Evolutionary conservation across 2,797 vertebrate species (phyloP).

Genomic region (Botia almorhae): DNA sequence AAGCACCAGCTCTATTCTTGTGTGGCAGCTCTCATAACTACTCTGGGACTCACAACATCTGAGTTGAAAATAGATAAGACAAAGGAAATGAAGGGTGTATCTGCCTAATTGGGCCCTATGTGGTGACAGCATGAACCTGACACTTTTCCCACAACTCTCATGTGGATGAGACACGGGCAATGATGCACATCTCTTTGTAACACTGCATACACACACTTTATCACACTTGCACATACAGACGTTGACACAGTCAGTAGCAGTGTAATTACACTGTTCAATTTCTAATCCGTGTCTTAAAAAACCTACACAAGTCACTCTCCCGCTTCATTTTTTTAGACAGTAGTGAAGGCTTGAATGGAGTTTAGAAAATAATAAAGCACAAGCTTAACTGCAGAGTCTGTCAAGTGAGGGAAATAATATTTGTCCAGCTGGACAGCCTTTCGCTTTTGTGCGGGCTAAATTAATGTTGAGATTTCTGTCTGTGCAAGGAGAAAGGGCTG

Average conservation of each 20-base stretch:
- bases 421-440: constrained; percentile 97
- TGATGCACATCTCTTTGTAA: constrained; percentile 61
- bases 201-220: constrained; percentile 35
- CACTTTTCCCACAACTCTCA: constrained; percentile 61
- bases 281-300: constrained; percentile 83
- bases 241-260: constrained; percentile 58
- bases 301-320: constrained; percentile 76
- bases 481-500: constrained; percentile 80
- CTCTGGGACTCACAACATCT: constrained; percentile 78
- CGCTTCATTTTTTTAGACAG: constrained; percentile 75
- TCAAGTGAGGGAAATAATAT: constrained; percentile 96
- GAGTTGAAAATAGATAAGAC: constrained; percentile 81
- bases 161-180: constrained; percentile 57
- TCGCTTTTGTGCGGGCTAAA: constrained; percentile 94
- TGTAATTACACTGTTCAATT: constrained; percentile 83
- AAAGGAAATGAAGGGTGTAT: constrained; percentile 73
- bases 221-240: constrained; percentile 39
- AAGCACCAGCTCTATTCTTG: constrained; percentile 54
- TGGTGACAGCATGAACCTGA: constrained; percentile 72
- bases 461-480: constrained; percentile 99
- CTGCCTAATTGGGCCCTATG: constrained; percentile 80
- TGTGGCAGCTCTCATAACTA: constrained; percentile 74
- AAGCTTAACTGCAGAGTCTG: constrained; percentile 90
- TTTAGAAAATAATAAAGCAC: constrained; percentile 88
- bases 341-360: constrained; percentile 54